Conservation (phyloP, 2,888 invertebrate species). For the Nephrotoma guestfalica region DNA sequence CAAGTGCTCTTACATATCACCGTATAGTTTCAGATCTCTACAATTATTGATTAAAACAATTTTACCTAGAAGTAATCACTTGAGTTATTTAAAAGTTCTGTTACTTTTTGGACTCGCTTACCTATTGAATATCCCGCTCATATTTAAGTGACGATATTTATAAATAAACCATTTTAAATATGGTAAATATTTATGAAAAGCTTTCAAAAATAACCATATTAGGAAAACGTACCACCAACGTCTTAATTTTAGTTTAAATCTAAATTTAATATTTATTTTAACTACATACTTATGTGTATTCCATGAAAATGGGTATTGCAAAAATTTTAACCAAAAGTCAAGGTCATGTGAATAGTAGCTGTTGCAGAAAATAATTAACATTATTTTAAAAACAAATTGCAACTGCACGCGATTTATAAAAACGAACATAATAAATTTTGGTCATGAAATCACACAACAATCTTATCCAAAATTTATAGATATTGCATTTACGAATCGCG, state of each 20-base stretch:
- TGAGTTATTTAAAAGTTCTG: too few relatives aligned
- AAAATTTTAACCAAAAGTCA: not conserved
- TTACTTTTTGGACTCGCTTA: too few relatives aligned
- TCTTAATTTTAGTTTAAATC: not conserved
- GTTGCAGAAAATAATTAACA: not conserved
- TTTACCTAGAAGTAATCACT: too few relatives aligned
- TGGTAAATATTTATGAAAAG: too few relatives aligned
- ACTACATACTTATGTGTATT: too few relatives aligned
- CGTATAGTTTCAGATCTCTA: too few relatives aligned
- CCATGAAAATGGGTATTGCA: not conserved
- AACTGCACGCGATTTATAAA: not conserved
- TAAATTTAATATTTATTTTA: not conserved
- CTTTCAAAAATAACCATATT: too few relatives aligned
- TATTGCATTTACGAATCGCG: not conserved
- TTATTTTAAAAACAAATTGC: not conserved
- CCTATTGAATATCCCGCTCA: too few relatives aligned
- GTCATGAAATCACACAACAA: not conserved
- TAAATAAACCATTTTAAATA: too few relatives aligned
- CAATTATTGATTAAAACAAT: too few relatives aligned
- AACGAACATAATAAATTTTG: not conserved
- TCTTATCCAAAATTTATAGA: not conserved
- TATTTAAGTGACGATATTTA: too few relatives aligned
- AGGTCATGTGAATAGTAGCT: not conserved
- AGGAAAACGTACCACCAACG: not conserved
- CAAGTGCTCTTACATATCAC: too few relatives aligned